These are phyloP conservation scores for Cydia amplana DNA, from an alignment of 1,140 invertebrate genomes.

Conservation along the genomic window DNA sequence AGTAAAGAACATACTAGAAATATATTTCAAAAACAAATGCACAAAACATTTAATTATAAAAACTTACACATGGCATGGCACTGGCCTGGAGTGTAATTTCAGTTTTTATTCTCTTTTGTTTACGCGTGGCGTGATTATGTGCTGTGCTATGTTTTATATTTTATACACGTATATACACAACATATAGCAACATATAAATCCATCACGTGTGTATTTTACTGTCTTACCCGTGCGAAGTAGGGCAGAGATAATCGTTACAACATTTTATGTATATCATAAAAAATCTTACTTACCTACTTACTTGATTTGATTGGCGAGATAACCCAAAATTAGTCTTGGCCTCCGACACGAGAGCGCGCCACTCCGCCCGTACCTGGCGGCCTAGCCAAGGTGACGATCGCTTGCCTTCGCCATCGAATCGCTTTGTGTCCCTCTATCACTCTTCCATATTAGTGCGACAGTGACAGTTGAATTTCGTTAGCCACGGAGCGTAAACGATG, in stretches of 20 bases:
- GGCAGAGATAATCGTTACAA: constrained; percentile 1
- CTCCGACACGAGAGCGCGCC: too few relatives aligned
- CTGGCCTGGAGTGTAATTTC: background rate
- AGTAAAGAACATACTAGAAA: too few relatives aligned
- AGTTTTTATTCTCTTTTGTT: background rate
- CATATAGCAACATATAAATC: background rate
- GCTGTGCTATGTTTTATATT: background rate
- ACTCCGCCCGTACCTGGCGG: too few relatives aligned
- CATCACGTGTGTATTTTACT: constrained; percentile 1
- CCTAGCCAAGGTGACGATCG: too few relatives aligned
- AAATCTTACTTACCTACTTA: background rate
- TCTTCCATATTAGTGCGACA: too few relatives aligned
- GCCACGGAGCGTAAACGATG: too few relatives aligned
- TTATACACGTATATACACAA: background rate
- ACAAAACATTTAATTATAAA: background rate
- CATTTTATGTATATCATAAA: background rate
- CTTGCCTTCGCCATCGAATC: too few relatives aligned
- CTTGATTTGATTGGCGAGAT: too few relatives aligned
- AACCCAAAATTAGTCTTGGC: too few relatives aligned
- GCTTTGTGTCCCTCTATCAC: too few relatives aligned
- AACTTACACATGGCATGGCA: background rate
- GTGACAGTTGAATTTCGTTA: too few relatives aligned
- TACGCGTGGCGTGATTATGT: background rate
- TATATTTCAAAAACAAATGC: too few relatives aligned
- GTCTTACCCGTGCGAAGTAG: background rate